These are phyloP conservation scores for Mimumesa dahlbomi DNA, from an alignment of 2,888 invertebrate genomes.

Conservation along the genomic window DNA sequence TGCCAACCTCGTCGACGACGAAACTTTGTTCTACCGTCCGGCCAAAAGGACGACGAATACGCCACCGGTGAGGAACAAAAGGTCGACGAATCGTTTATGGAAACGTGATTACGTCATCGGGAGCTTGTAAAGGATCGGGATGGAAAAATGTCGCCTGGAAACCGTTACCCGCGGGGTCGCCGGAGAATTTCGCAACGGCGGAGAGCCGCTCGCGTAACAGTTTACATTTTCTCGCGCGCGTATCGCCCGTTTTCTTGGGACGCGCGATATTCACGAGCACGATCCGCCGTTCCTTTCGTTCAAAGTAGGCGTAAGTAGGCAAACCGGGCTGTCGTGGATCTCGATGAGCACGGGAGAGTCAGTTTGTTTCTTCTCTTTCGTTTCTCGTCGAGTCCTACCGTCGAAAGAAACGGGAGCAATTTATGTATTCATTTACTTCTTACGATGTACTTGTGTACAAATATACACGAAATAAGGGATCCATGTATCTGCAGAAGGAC, in stretches of 20 bases:
- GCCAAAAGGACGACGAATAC: no score
- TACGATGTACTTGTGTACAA: no score
- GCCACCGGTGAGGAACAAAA: no score
- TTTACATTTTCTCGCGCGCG: background rate
- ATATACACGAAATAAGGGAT: no score
- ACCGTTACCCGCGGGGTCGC: background rate
- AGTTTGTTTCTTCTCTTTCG: background rate
- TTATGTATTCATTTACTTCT: no score
- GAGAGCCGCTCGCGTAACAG: background rate
- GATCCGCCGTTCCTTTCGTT: constrained; percentile 69
- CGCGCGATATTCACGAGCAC: constrained; percentile 63
- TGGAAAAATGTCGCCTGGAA: background rate
- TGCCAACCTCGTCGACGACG: no score
- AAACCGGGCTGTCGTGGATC: constrained; percentile 73
- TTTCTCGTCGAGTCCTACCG: background rate
- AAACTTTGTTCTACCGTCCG: no score
- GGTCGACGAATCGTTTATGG: no score
- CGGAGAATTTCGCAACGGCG: background rate
- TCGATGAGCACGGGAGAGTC: constrained; percentile 27
- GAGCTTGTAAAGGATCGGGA: background rate
- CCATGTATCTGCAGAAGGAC: no score
- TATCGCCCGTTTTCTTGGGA: constrained; percentile 5
- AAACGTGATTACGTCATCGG: no score
- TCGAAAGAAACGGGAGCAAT: no score
- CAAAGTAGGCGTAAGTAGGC: constrained; percentile 77